A percentile compares a stretch with the other conserved stretches of the same genome.
Conservation (phyloP, 2,888 invertebrate genomes). For the Latheticus oryzae region DNA sequence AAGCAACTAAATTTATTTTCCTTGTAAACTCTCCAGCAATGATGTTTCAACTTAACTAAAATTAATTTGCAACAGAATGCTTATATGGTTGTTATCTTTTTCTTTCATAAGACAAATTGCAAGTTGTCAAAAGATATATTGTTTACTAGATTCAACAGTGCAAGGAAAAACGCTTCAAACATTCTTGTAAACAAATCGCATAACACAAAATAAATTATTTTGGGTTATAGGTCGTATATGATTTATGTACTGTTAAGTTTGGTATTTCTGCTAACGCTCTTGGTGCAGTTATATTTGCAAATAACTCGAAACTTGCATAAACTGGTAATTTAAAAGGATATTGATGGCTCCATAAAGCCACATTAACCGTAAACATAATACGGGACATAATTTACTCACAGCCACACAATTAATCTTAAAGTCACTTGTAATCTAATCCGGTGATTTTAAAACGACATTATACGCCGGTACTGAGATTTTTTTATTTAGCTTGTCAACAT, state of each 20-base stretch:
- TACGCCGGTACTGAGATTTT: conserved; percentile 14
- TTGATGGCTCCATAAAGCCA: conserved; percentile 51
- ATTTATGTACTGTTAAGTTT: conserved; percentile 20
- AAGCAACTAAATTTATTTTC: too few species aligned
- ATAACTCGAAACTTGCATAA: conserved; percentile 47
- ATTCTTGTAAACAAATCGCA: too few species aligned
- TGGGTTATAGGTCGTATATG: conserved; percentile 2
- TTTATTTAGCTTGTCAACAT: too few species aligned
- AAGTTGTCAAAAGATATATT: too few species aligned
- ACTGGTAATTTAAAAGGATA: conserved; percentile 51
- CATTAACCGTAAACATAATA: conserved; percentile 49
- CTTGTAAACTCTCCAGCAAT: too few species aligned
- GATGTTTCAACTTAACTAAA: too few species aligned
- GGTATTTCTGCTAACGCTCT: conserved; percentile 27
- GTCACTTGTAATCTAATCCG: conserved; percentile 38
- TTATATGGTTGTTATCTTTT: too few species aligned
- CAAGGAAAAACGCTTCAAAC: too few species aligned
- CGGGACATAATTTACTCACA: conserved; percentile 36
- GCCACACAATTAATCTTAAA: conserved; percentile 35
- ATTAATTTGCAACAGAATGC: too few species aligned
- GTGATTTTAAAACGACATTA: conserved; percentile 18
- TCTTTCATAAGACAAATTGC: too few species aligned
- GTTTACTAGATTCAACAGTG: too few species aligned
- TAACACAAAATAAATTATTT: too few species aligned
- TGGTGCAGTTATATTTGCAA: conserved; percentile 33